These are phyloP conservation scores for Tautogolabrus adspersus DNA, from an alignment of 2,113 vertebrate genomes.

Conservation along the genomic window DNA sequence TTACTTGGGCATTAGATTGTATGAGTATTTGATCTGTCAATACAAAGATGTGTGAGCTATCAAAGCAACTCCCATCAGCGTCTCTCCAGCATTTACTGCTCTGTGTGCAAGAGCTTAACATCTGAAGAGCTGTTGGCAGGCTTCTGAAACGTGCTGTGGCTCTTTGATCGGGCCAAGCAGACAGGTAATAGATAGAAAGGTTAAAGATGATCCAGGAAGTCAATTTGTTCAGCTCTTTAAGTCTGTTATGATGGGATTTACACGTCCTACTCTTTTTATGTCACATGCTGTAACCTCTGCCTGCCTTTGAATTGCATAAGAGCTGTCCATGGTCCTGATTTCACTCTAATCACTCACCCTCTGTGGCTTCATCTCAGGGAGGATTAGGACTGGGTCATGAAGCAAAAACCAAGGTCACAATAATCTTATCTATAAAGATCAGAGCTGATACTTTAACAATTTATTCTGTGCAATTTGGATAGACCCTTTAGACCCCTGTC, in stretches of 20 bases:
- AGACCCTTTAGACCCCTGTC: too few relatives aligned
- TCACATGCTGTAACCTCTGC: slow-evolving; percentile 19
- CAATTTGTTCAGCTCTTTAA: slow-evolving; percentile 42
- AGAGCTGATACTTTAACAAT: background rate
- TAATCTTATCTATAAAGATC: background rate
- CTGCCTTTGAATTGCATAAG: slow-evolving; percentile 14
- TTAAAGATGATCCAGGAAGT: slow-evolving; percentile 11
- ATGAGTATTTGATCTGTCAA: slow-evolving; percentile 35
- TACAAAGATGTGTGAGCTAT: slow-evolving; percentile 25
- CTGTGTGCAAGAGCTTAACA: slow-evolving; percentile 14
- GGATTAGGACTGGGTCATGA: background rate
- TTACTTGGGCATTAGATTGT: slow-evolving; percentile 40
- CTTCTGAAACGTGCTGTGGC: slow-evolving; percentile 1
- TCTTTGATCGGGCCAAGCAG: slow-evolving; percentile 19
- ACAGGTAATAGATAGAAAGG: slow-evolving; percentile 26
- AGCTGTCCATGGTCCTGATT: slow-evolving; percentile 34
- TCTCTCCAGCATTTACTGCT: slow-evolving; percentile 19
- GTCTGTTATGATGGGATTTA: slow-evolving; percentile 39
- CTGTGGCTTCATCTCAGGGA: background rate
- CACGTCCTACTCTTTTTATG: slow-evolving; percentile 31
- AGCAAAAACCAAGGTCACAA: background rate
- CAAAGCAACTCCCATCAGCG: slow-evolving; percentile 16
- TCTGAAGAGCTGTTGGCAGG: slow-evolving; percentile 21
- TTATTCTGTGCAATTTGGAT: too few relatives aligned
- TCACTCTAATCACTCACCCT: background rate